These are phyloP conservation scores for Dryoscopus gambensis DNA, from an alignment of 2,113 vertebrate genomes.

Conservation along the genomic window DNA sequence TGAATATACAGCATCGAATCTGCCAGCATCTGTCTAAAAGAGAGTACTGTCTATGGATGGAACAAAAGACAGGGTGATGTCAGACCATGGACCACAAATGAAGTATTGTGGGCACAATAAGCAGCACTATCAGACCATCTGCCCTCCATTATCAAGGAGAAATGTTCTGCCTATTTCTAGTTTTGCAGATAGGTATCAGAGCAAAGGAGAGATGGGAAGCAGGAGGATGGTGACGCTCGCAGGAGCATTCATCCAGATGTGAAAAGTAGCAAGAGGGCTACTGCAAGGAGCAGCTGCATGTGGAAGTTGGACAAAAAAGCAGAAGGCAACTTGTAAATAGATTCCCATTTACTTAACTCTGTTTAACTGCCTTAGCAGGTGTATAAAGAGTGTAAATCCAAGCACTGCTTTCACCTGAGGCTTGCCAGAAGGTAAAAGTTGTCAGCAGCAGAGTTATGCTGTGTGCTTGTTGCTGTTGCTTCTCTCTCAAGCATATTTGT, in stretches of 20 bases:
- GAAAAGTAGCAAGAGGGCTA: neutral
- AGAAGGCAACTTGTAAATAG: neutral
- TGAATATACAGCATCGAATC: neutral
- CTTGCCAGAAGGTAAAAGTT: neutral
- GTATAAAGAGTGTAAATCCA: neutral
- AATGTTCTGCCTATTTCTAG: neutral
- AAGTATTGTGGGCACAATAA: neutral
- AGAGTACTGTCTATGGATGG: neutral
- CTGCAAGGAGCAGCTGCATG: neutral
- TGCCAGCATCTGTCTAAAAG: neutral
- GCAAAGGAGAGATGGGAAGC: neutral
- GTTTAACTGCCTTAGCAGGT: neutral
- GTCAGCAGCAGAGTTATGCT: neutral
- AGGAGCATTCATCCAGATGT: neutral
- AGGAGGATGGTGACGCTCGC: neutral
- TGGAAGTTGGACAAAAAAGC: neutral
- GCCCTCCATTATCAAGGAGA: neutral
- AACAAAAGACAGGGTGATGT: neutral
- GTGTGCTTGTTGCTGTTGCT: neutral
- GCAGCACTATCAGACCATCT: neutral
- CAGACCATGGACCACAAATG: neutral
- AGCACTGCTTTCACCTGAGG: neutral
- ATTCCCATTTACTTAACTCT: neutral
- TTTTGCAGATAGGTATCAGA: neutral
- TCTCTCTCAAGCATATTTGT: neutral